Conservation (phyloP, 2,113 vertebrate genomes). For the Clarias magur region DNA sequence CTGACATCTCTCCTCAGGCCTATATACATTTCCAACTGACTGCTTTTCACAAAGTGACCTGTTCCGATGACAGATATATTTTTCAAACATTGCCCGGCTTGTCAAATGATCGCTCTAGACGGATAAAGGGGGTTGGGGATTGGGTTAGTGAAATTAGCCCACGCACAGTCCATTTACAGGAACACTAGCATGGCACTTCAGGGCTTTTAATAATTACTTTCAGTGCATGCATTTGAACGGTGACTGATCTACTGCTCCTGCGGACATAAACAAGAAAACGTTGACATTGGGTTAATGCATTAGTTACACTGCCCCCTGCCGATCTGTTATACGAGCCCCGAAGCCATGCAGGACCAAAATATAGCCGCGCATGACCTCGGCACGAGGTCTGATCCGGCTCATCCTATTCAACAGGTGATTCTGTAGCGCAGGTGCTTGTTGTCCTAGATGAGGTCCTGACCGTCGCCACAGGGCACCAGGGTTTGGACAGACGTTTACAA, state of each 20-base stretch:
- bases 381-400: not conserved
- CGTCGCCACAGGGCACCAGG: conserved; percentile 18
- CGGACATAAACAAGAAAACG: conserved; percentile 26
- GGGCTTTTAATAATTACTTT: conserved; percentile 47
- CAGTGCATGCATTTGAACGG: conserved; percentile 34
- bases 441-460: conserved; percentile 1
- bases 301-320: conserved; percentile 45
- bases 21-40: conserved; percentile 57
- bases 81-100: conserved; percentile 45
- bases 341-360: not conserved
- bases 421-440: conserved; percentile 13
- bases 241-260: conserved; percentile 45
- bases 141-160: conserved; percentile 27
- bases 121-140: not conserved
- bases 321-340: conserved; percentile 16
- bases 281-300: conserved; percentile 10
- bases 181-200: conserved; percentile 39
- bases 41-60: conserved; percentile 55
- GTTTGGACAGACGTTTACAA: conserved; percentile 52
- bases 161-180: conserved; percentile 45
- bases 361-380: not conserved
- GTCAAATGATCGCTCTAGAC: conserved; percentile 37
- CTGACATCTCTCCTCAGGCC: conserved; percentile 55
- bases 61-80: conserved; percentile 55
- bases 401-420: conserved; percentile 22